A percentile compares a stretch with the other conserved stretches of the same genome.
phyloP scores from a whole-genome alignment of 2,797 vertebrate genomes.

The Benthosema pterotum region DNA sequence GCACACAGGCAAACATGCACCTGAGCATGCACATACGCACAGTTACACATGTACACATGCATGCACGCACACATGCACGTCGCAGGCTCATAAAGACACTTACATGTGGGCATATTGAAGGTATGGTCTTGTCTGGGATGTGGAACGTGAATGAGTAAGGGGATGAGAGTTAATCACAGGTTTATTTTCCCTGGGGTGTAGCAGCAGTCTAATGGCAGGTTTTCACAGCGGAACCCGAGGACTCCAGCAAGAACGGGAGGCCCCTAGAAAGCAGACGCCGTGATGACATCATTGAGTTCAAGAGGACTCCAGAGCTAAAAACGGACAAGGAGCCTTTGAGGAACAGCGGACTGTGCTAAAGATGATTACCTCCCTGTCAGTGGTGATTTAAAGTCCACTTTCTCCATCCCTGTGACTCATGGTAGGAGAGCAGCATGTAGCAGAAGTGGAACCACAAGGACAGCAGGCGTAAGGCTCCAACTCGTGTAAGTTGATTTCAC shows the following conservation, averaged over 20 bases:
- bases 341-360: slow-evolving; percentile 47
- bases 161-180: slow-evolving; percentile 30
- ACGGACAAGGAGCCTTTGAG: slow-evolving; percentile 50
- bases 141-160: slow-evolving; percentile 16
- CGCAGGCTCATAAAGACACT: background rate
- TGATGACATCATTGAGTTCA: slow-evolving; percentile 57
- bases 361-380: slow-evolving; percentile 52
- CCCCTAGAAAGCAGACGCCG: slow-evolving; percentile 28
- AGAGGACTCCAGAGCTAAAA: slow-evolving; percentile 51
- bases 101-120: slow-evolving; percentile 1
- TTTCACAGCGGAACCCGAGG: slow-evolving; percentile 44
- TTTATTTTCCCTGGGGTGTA: slow-evolving; percentile 33
- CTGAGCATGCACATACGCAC: background rate
- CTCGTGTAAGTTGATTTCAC: background rate
- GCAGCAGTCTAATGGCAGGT: slow-evolving; percentile 50
- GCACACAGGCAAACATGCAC: no score
- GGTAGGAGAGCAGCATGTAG: slow-evolving; percentile 19
- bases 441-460: no score
- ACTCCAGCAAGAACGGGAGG: slow-evolving; percentile 33
- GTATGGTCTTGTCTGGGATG: slow-evolving; percentile 41
- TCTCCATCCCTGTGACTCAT: slow-evolving; percentile 29
- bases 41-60: background rate
- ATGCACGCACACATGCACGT: background rate
- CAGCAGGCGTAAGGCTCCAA: slow-evolving; percentile 2
- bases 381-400: slow-evolving; percentile 34